Base-by-base conservation (phyloP, 2,113 vertebrate species). In the Melanerpes aurifrons region DNA sequence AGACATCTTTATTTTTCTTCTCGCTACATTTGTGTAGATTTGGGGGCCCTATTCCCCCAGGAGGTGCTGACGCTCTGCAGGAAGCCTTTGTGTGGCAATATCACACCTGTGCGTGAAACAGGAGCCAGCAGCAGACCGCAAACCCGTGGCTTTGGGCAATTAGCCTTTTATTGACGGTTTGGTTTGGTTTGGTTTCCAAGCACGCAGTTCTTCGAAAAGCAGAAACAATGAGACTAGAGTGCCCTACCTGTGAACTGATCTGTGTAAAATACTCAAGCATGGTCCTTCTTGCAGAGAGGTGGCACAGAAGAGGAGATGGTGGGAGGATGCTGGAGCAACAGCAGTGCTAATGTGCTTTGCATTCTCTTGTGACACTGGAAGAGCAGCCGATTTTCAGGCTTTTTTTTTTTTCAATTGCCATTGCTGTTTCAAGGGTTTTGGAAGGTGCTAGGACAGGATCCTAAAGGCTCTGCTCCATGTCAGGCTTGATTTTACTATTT, bases 1-100 rank as follows among this genome's bases (percentile, higher is more conserved):
- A 99, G 98, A 47, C 82, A 93, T 70, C 86, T 95, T 90, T 91
- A 56, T 72, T 69, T 88, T 82, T 75, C 20, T 82, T 77, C 54
- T 77, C 59, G 5, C 57, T 77, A 70, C 21, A 4, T 90, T 86
- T 83, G 54, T 35, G 53, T 66, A 43, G 43, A 72, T 91, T 67
- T 31, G 16, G 72, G 82, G 81, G 21, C 89, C 61, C 56, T 75
- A 2, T 62, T 76, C 37, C 48, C 69, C 15, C 45, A 81, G 88
- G 80, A 92, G 62, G 54, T 92, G 73, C 69, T 92, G 82, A 37
- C 82, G 84, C 19, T 87, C 80, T 78, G 53, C 72, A 82, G 76
- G 12, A 69, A 66, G 77, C 76, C 74, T 95, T 91, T 91, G 95
- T 95, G 64, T 66, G 86, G 68, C 45, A 53, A 13, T 85, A 48